Conservation (phyloP, 2,113 vertebrate genomes). For the Aptenodytes forsteri region DNA sequence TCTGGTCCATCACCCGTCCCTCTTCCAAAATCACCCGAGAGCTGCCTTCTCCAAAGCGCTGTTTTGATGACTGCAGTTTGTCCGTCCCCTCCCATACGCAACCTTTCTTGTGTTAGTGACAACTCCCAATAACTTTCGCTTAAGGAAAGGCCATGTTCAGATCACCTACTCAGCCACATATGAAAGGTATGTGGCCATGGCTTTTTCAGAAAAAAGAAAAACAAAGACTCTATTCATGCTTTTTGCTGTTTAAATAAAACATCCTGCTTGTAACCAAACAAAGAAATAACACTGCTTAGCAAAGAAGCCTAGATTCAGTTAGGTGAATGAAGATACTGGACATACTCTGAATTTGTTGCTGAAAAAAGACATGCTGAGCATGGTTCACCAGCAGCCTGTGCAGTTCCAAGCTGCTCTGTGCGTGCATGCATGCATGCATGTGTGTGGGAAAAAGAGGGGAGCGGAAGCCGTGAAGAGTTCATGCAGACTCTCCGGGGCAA, state of each 20-base stretch:
- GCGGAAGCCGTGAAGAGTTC: not conserved
- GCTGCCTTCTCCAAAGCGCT: not conserved
- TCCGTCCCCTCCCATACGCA: fast-evolving
- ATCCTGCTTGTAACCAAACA: not conserved
- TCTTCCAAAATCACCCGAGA: not conserved
- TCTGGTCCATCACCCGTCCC: not conserved
- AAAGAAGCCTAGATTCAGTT: not conserved
- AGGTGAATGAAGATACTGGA: not conserved
- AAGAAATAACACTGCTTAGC: not conserved
- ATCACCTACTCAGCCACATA: fast-evolving
- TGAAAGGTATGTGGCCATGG: not conserved
- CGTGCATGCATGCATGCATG: fast-evolving
- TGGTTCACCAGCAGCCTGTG: not conserved
- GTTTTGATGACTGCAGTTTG: not conserved
- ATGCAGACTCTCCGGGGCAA: not conserved
- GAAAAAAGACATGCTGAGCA: not conserved
- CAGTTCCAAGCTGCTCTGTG: not conserved
- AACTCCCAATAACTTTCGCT: not conserved
- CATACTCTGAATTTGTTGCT: not conserved
- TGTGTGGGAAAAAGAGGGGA: not conserved
- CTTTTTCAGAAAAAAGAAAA: not conserved
- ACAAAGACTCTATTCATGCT: not conserved
- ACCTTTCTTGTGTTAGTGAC: not conserved
- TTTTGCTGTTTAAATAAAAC: not conserved
- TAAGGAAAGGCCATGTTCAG: not conserved